Evolutionary conservation across 2,797 vertebrate species (phyloP), one percentile per base, ranked within the genome.

Genomic region (Pangasius sanitwongsei): DNA sequence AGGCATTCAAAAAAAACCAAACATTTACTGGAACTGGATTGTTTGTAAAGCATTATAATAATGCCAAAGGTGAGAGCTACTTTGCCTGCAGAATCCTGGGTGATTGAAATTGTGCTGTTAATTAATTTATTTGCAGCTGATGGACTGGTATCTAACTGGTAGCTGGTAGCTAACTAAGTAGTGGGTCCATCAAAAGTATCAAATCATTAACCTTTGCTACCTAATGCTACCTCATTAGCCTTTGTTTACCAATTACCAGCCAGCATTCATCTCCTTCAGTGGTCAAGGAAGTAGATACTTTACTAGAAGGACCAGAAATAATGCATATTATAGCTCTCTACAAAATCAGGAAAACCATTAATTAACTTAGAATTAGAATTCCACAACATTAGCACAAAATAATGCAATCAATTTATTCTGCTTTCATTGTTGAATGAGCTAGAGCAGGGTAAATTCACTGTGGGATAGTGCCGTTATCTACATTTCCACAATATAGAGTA

Each of bases 31-130:
- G 31, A 13, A 6, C 92, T 86, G 91, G 28, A 86, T 55, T 83
- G 57, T 94, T 92, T 95, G 80, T 90, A 91, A 88, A 97, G 92
- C 31, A 95, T 67, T 15, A 93, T 93, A 91, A 97, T 87, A 48
- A 97, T 87, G 67, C 93, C 48, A 0, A 96, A 69, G 0, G 94
- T 96, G 87, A 98, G 90, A 83, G 95, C 87, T 50, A 97, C 34
- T 0, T 89, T 91, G 41, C 96, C 96, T 0, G 93, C 93, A 0
- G 88, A 59, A 34, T 75, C 41, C 41, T 75, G 41, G 23, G 18
- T 11, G 4, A 74, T 74, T 20, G 41, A 25, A 74, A 44, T 23
- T 25, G 37, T 41, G 20, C 70, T 25, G 37, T 44, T 74, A 74
- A 44, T 74, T 44, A 12, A 23, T 25, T 74, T n/a, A n/a, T n/a